Evolutionary conservation across 1,140 invertebrate genomes (phyloP), one percentile per base, ranked within the genome.

Genomic region (Zaprionus nigranus): DNA sequence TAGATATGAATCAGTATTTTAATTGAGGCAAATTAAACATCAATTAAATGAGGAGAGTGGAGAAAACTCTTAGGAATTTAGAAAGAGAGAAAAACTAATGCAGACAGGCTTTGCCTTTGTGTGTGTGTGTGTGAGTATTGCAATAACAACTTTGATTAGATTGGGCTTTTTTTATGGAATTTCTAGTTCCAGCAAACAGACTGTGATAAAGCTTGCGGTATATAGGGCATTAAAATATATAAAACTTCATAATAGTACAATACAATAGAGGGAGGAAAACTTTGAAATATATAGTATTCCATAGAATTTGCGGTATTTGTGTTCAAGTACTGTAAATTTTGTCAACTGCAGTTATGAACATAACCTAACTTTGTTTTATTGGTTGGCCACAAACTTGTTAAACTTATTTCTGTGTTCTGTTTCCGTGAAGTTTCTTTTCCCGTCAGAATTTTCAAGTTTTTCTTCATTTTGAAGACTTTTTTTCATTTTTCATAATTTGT

Each of bases 11-110:
- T 58, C 28, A 58, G 56, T 17, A 26, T 49, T 62, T 49, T n/a
- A 58, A 66, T 58, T 66, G 54, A 56, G 54, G 34, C 53, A 65
- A 40, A 65, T 56, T 56, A 56, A 65, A 22, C 51, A 43, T 65
- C 63, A 65, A 65, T 65, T 65, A 67, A 67, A 67, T 68, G 65
- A 22, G 65, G 11, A 34, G 57, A 22, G 13, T 15, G 15, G n/a
- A 17, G 40, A 17, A 46, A 46, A 46, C 7, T 46, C n/a, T 46
- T 17, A 6, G 9, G 7, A 46, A 46, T 46, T 46, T 17, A 43
- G 1, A 17, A 51, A 40, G 53, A 57, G 26, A 66, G 49, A 56
- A 30, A 30, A 53, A 38, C 26, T 22, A 43, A 1, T 11, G 34
- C 38, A 63, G 34, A 57, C 53, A 75, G 36, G 34, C n/a, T 15